Conservation (phyloP, 2,113 vertebrate species). For the Strix uralensis region DNA sequence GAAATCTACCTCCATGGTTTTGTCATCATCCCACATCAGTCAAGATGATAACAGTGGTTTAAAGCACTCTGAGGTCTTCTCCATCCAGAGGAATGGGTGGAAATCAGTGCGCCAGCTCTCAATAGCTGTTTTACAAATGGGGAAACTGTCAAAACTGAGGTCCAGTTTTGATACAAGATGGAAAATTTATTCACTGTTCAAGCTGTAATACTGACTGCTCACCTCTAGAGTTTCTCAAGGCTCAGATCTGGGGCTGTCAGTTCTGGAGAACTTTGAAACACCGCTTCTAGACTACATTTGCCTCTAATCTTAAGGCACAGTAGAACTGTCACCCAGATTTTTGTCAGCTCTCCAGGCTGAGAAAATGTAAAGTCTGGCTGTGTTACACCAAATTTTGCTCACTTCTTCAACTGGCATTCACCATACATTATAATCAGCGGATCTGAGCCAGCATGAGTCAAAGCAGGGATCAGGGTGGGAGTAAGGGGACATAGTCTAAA, state of each 20-base stretch:
- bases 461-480: neutral
- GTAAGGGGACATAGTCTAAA: neutral
- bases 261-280: neutral
- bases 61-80: neutral
- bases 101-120: neutral
- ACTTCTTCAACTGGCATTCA: neutral
- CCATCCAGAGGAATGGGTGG: neutral
- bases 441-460: neutral
- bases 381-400: neutral
- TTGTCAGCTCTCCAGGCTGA: neutral
- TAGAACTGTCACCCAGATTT: neutral
- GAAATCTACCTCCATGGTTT: neutral
- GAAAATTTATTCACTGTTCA: neutral
- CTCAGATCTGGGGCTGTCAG: neutral
- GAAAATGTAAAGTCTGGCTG: neutral
- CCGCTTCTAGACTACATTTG: neutral
- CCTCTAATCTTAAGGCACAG: neutral
- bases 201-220: neutral
- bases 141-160: neutral
- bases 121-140: neutral
- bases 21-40: neutral
- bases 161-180: neutral
- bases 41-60: fast-evolving
- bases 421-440: neutral
- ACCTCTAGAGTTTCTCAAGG: neutral